Percentiles rank a stretch among this genome's conserved stretches.
These are phyloP conservation scores for Podabrus alpinus DNA, from an alignment of 2,888 invertebrate genomes.

Conservation along the genomic window DNA sequence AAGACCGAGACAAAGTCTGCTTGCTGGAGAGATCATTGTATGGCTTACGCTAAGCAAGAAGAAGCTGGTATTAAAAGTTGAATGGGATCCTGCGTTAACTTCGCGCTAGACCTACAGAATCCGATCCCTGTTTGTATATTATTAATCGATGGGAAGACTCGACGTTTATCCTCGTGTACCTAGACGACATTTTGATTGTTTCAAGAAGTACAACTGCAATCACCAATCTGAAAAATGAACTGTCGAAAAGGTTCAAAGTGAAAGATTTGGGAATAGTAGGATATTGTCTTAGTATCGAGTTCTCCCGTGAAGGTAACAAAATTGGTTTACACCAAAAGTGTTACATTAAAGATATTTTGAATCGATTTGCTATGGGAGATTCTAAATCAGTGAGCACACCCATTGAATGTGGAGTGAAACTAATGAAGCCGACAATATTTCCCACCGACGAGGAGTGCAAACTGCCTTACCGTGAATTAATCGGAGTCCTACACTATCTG, in stretches of 20 bases:
- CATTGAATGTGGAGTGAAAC: slow-evolving; percentile 22
- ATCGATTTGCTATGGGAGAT: slow-evolving; percentile 39
- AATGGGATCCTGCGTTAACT: no score
- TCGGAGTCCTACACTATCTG: slow-evolving; percentile 23
- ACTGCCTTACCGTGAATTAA: slow-evolving; percentile 25
- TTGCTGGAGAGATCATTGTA: slow-evolving; percentile 35
- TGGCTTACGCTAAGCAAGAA: slow-evolving; percentile 33
- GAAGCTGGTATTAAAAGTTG: slow-evolving; percentile 33
- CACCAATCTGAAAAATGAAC: slow-evolving; percentile 13
- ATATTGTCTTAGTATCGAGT: slow-evolving; percentile 38
- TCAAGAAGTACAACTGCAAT: slow-evolving; percentile 25
- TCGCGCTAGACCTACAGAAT: no score
- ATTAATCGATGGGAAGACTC: no score
- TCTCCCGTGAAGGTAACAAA: slow-evolving; percentile 18
- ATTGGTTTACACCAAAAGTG: slow-evolving; percentile 30
- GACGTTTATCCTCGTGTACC: slow-evolving; percentile 34
- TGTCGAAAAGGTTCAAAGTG: no score
- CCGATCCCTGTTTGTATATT: no score
- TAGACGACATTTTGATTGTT: slow-evolving; percentile 38
- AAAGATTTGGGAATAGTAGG: slow-evolving; percentile 32
- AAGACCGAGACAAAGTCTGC: no score
- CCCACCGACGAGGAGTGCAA: slow-evolving; percentile 24
- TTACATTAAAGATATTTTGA: slow-evolving; percentile 37
- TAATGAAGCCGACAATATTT: not conserved
- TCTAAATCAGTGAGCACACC: slow-evolving; percentile 39